Base-by-base conservation (phyloP, 2,797 vertebrate species). In the Parambassis ranga region DNA sequence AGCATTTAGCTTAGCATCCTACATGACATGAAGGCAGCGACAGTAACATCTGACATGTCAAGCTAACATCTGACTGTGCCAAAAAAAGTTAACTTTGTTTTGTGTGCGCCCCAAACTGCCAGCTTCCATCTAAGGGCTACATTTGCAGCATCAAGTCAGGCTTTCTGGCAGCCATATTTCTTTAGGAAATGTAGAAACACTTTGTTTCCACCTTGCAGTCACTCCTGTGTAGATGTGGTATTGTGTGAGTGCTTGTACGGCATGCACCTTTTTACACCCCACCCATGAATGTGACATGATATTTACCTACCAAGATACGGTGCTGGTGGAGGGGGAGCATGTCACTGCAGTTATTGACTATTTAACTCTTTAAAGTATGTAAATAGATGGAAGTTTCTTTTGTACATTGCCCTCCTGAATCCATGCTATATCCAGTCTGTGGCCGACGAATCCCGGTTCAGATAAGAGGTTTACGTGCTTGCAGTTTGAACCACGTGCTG, bases 261-360 rank as follows among this genome's bases (percentile, higher is more conserved):
- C 75, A 77, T 79, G 77, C 50, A 60, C 27, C 49, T 64, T 68
- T 30, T 47, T 7, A 57, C 66, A 71, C 51, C 68, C 65, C 79
- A 66, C 62, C 69, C 71, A 76, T 60, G 79, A 86, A 89, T 89
- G 82, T 82, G 71, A 83, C 48, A 78, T 75, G 31, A 63, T 64
- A 48, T 55, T 79, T 51, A 69, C 49, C 47, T 19, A 52, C 72
- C 26, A 59, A 51, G 13, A 50, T 52, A 58, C 35, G 61, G 56
- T 76, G 71, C 79, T 72, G 70, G 41, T n/a, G n/a, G n/a, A n/a
- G 41, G 16, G 11, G 52, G 38, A 73, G 69, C 78, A 80, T 71
- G 73, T 39, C 68, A 75, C 55, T 50, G 56, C 60, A 38, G 23
- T 70, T 38, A 10, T 75, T 32, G 15, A 23, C 39, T 42, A 46